Evolutionary conservation across 2,888 invertebrate species (phyloP).

Genomic region (Lordiphosa andalusiaca): DNA sequence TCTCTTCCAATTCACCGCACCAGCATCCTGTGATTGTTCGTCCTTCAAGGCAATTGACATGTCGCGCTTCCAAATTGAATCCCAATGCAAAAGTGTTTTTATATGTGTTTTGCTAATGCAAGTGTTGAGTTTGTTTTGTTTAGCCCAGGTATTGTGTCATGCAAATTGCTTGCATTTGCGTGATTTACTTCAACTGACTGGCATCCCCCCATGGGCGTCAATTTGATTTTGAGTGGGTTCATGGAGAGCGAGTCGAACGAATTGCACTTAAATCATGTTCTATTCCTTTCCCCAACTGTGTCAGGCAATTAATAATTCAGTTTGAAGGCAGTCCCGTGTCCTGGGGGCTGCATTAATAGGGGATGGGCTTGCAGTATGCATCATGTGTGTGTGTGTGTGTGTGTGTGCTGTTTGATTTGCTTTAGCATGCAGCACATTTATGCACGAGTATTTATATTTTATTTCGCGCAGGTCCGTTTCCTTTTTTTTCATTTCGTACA

Average conservation of each 20-base stretch:
- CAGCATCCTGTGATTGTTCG: no score
- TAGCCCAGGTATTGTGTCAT: constrained; percentile 18
- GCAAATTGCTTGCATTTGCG: constrained; percentile 14
- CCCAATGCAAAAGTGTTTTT: constrained; percentile 25
- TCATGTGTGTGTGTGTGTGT: constrained; percentile 13
- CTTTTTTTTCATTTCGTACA: constrained; percentile 34
- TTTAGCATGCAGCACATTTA: constrained; percentile 56
- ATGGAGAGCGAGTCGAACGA: not conserved
- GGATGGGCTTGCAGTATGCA: constrained; percentile 62
- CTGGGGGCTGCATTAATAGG: not conserved
- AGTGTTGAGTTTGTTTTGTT: constrained; percentile 14
- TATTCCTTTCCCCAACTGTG: constrained; percentile 11
- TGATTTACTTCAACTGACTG: constrained; percentile 29
- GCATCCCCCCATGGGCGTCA: constrained; percentile 22
- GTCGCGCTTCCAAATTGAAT: no score
- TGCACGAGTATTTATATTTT: constrained; percentile 62
- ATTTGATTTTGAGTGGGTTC: constrained; percentile 4
- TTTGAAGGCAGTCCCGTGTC: not conserved
- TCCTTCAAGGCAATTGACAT: no score
- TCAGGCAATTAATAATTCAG: constrained; percentile 38
- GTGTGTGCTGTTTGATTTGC: constrained; percentile 65
- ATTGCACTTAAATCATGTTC: constrained; percentile 9
- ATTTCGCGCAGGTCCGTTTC: constrained; percentile 43
- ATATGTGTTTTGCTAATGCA: constrained; percentile 19
- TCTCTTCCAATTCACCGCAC: no score